Evolutionary conservation across 2,888 invertebrate genomes (phyloP).

Genomic region (Hartigia nigra): DNA sequence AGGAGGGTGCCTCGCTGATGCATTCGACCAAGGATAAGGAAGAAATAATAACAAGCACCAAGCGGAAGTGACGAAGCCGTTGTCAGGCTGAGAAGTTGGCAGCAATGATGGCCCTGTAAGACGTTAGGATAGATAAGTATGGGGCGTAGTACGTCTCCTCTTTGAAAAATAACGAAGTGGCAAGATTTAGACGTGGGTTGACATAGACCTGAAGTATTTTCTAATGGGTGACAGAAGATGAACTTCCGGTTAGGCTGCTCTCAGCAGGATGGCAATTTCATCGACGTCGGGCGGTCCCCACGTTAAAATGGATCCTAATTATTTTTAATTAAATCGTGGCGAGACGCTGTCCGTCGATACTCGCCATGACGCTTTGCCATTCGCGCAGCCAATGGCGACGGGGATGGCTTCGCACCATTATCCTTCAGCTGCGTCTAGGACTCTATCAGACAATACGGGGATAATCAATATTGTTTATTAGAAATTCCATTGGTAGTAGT

Average conservation of each 20-base stretch:
- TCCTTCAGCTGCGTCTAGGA: not conserved
- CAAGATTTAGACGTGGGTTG: not conserved
- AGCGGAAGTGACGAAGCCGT: not conserved
- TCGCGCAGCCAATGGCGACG: not conserved
- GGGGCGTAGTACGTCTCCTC: not conserved
- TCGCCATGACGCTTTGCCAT: slow-evolving; percentile 16
- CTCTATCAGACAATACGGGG: not conserved
- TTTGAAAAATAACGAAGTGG: not conserved
- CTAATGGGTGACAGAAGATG: not conserved
- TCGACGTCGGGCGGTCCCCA: slow-evolving; percentile 30
- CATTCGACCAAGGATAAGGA: not conserved
- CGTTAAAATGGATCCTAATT: slow-evolving; percentile 43
- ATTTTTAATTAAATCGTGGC: slow-evolving; percentile 44
- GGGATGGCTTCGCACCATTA: not conserved
- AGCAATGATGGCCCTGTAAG: not conserved
- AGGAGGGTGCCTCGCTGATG: not conserved
- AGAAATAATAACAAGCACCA: not conserved
- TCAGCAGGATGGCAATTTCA: slow-evolving; percentile 35
- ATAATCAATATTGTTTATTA: not conserved
- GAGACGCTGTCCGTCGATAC: slow-evolving; percentile 19
- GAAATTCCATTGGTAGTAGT: not conserved
- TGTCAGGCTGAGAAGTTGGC: not conserved
- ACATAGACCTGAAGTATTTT: not conserved
- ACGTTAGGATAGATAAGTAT: not conserved
- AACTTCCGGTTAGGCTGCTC: not conserved